Percentiles rank a stretch among this genome's conserved stretches.
phyloP scores from a whole-genome alignment of 2,888 invertebrate genomes.

The Timema podura region DNA sequence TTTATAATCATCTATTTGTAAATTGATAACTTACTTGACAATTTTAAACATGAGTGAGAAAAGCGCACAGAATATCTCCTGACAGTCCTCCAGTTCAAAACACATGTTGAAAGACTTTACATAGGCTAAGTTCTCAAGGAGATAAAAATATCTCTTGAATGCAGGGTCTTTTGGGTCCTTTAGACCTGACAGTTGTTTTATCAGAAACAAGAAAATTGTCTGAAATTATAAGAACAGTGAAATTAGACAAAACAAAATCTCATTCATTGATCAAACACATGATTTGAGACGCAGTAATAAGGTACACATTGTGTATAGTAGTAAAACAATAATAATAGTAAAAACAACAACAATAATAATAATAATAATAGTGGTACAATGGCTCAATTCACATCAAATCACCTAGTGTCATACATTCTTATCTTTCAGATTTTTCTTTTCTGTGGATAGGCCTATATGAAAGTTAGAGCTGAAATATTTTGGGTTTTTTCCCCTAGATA shows the following conservation, averaged over 20 bases:
- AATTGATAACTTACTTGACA: constrained; percentile 71
- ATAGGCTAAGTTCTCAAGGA: constrained; percentile 93
- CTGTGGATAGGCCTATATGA: no score
- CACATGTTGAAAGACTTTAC: constrained; percentile 99
- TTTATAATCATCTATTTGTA: no score
- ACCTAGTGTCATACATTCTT: no score
- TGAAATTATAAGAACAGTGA: constrained; percentile 44
- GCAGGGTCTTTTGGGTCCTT: constrained; percentile 96
- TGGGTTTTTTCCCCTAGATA: no score
- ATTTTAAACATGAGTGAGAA: constrained; percentile 94
- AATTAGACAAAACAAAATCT: neutral
- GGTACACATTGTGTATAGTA: neutral
- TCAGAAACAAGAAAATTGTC: constrained; percentile 90
- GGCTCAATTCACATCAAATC: no score
- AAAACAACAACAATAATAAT: neutral
- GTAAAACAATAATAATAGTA: constrained; percentile 12
- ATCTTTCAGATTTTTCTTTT: no score
- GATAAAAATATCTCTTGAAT: constrained; percentile 95
- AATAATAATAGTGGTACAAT: neutral
- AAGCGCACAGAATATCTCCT: constrained; percentile 91
- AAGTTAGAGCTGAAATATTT: no score
- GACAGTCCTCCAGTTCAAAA: constrained; percentile 95
- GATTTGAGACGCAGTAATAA: neutral
- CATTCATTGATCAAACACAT: no score
- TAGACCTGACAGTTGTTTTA: constrained; percentile 87